Percentiles rank a stretch among this genome's conserved stretches.
Conservation (phyloP, 1,140 invertebrate species). For the Calliphora vicina region DNA sequence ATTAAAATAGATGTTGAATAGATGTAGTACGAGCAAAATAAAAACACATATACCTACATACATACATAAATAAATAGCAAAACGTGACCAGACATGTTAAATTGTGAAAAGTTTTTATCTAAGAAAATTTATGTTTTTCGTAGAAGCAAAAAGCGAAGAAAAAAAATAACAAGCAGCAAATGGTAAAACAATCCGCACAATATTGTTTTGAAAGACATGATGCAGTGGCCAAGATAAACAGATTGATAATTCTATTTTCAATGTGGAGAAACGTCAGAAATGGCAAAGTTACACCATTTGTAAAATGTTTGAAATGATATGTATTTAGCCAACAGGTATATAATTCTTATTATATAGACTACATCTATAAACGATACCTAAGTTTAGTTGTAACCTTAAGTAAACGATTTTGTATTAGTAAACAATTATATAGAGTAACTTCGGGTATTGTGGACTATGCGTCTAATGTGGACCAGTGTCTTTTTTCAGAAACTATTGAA, state of each 20-base stretch:
- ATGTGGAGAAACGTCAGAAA: neutral
- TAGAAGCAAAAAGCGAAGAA: neutral
- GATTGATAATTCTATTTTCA: constrained; percentile 3
- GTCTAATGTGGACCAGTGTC: too few species aligned
- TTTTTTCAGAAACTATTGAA: too few species aligned
- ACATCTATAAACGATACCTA: too few species aligned
- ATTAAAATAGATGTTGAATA: neutral
- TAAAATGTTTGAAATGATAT: too few species aligned
- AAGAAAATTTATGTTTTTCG: neutral
- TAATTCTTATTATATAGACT: too few species aligned
- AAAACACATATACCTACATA: neutral
- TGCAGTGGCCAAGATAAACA: neutral
- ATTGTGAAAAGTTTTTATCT: constrained; percentile 7
- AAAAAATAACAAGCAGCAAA: neutral
- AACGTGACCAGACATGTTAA: constrained; percentile 15
- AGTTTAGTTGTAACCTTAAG: too few species aligned
- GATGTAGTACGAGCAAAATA: neutral
- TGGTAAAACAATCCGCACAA: neutral
- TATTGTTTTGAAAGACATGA: neutral
- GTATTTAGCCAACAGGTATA: too few species aligned
- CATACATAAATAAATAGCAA: neutral
- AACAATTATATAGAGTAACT: too few species aligned
- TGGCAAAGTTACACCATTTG: too few species aligned
- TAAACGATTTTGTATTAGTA: too few species aligned
- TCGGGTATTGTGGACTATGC: too few species aligned